Percentiles rank a stretch among this genome's conserved stretches.
Conservation (phyloP, 2,113 vertebrate genomes). For the Tachysurus vachellii region DNA sequence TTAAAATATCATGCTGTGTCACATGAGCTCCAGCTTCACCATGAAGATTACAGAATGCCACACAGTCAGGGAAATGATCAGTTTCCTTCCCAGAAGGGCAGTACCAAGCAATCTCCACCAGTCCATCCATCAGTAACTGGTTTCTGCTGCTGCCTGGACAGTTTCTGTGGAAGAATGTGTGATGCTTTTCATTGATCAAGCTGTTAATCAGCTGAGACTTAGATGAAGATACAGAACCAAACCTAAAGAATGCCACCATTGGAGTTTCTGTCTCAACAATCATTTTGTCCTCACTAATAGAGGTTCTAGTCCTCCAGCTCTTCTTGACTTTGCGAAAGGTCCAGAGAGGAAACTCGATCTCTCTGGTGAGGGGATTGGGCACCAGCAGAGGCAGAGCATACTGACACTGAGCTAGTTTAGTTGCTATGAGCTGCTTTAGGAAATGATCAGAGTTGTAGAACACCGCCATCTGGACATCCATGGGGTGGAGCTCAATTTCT, state of each 20-base stretch:
- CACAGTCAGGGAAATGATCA: slow-evolving; percentile 70
- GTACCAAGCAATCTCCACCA: too few relatives aligned
- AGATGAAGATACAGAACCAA: too few relatives aligned
- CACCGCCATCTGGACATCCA: slow-evolving; percentile 77
- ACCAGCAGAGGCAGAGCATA: slow-evolving; percentile 75
- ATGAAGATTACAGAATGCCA: slow-evolving; percentile 69
- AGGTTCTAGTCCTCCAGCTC: slow-evolving; percentile 63
- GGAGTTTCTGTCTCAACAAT: slow-evolving; percentile 22
- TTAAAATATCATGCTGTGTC: slow-evolving; percentile 28
- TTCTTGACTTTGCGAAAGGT: slow-evolving; percentile 70
- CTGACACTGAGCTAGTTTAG: slow-evolving; percentile 76
- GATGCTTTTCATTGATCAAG: too few relatives aligned
- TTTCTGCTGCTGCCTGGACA: too few relatives aligned
- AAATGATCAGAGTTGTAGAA: slow-evolving; percentile 75
- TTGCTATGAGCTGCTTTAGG: slow-evolving; percentile 67
- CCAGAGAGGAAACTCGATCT: slow-evolving; percentile 71
- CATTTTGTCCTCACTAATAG: too few relatives aligned
- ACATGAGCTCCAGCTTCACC: slow-evolving; percentile 23
- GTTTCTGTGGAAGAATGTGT: too few relatives aligned
- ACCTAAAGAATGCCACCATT: too few relatives aligned
- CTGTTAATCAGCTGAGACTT: too few relatives aligned
- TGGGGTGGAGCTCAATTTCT: slow-evolving; percentile 57
- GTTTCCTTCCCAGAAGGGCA: slow-evolving; percentile 65
- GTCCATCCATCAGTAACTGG: too few relatives aligned
- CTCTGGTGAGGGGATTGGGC: slow-evolving; percentile 59